Evolutionary conservation across 2,888 invertebrate genomes (phyloP).

Genomic region (Hirtodrosophila cameraria): DNA sequence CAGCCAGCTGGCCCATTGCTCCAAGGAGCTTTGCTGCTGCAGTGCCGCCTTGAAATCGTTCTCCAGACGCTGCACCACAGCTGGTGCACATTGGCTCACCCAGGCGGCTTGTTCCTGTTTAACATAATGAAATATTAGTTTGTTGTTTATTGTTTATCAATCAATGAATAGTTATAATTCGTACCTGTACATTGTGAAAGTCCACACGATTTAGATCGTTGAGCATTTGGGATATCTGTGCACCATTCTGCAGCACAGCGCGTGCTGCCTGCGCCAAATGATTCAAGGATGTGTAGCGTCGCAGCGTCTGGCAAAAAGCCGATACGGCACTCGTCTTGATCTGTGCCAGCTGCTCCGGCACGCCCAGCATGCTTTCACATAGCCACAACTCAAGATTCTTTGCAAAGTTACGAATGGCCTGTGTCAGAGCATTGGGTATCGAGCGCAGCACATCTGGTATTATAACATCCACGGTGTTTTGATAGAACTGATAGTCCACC

Average conservation of each 20-base stretch:
- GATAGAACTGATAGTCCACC: constrained; percentile 97
- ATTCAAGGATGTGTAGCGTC: constrained; percentile 98
- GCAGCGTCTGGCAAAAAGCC: constrained; percentile 96
- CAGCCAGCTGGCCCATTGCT: constrained; percentile 99
- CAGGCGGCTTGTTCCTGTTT: constrained; percentile 94
- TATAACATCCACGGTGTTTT: constrained; percentile 97
- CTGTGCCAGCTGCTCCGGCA: constrained; percentile 91
- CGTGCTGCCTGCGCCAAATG: constrained; percentile 95
- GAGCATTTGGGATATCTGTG: constrained; percentile 98
- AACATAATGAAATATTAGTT: neutral
- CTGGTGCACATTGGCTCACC: constrained; percentile 98
- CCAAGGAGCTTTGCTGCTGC: constrained; percentile 95
- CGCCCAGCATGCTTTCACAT: constrained; percentile 92
- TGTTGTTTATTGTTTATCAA: neutral
- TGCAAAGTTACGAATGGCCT: constrained; percentile 95
- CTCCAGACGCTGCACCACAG: constrained; percentile 92
- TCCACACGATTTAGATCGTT: constrained; percentile 98
- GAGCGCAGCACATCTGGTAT: constrained; percentile 98
- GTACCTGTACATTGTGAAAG: constrained; percentile 97
- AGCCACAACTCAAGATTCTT: constrained; percentile 96
- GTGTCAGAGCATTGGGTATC: constrained; percentile 96
- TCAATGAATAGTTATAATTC: neutral
- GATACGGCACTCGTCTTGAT: constrained; percentile 94
- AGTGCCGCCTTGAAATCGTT: constrained; percentile 96
- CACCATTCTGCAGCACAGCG: constrained; percentile 96